These are phyloP conservation scores for Pycnomerus fuliginosus DNA, from an alignment of 2,888 invertebrate genomes.

Conservation along the genomic window DNA sequence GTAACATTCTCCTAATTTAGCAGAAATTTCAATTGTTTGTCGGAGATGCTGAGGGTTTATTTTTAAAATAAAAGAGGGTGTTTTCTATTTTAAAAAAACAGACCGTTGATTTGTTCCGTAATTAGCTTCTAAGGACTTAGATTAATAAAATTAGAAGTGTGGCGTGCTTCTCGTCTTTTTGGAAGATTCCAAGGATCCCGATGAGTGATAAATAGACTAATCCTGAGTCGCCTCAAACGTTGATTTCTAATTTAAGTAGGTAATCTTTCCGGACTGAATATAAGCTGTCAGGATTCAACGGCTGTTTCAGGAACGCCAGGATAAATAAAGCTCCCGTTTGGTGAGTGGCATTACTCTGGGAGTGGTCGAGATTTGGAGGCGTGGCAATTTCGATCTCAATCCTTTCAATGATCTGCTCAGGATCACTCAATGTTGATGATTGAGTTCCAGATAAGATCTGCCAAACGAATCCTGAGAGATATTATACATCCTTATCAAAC, in stretches of 20 bases:
- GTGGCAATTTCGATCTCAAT: conserved; percentile 28
- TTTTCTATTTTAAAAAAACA: not conserved
- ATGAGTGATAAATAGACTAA: conserved; percentile 22
- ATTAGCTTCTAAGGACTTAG: too few relatives aligned
- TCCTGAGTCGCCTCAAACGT: conserved; percentile 15
- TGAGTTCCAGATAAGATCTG: conserved; percentile 14
- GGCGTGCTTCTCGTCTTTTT: too few relatives aligned
- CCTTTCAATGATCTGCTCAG: conserved; percentile 30
- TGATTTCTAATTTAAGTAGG: conserved; percentile 25
- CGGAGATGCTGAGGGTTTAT: conserved; percentile 24
- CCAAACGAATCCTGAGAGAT: too few relatives aligned
- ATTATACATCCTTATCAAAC: too few relatives aligned
- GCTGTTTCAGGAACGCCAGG: conserved; percentile 16
- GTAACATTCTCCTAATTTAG: conserved; percentile 44
- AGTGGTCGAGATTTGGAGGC: conserved; percentile 27
- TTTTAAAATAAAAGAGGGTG: conserved; percentile 20
- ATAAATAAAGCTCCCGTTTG: conserved; percentile 28
- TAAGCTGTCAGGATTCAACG: conserved; percentile 24
- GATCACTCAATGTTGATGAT: conserved; percentile 25
- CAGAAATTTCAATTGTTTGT: conserved; percentile 37
- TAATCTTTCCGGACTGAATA: conserved; percentile 22
- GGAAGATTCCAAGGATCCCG: too few relatives aligned
- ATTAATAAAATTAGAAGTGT: too few relatives aligned
- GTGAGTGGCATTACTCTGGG: conserved; percentile 25
- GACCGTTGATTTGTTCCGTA: too few relatives aligned